A percentile compares a stretch with the other conserved stretches of the same genome.
phyloP scores from a whole-genome alignment of 2,888 invertebrate genomes.

The Laspeyria flexula region DNA sequence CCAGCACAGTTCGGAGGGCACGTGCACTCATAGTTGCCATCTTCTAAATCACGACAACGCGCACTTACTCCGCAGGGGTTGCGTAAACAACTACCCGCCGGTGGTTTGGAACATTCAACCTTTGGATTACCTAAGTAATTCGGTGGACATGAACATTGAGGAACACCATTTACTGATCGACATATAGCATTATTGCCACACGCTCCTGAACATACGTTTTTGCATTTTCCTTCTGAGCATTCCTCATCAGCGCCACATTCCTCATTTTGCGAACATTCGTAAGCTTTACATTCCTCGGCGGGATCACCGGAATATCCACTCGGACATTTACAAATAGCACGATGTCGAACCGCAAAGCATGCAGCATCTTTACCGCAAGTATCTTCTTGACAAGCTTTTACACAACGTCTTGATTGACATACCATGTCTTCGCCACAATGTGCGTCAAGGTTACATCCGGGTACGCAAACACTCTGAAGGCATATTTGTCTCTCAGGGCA shows the following conservation, averaged over 20 bases:
- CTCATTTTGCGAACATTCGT: constrained; percentile 91
- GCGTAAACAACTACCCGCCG: constrained; percentile 90
- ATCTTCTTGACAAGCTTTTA: constrained; percentile 88
- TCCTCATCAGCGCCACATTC: constrained; percentile 93
- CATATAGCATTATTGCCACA: constrained; percentile 95
- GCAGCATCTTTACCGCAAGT: constrained; percentile 93
- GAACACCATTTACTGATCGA: constrained; percentile 90
- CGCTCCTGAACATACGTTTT: constrained; percentile 92
- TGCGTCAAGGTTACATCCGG: constrained; percentile 92
- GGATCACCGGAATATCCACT: constrained; percentile 95
- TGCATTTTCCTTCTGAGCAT: constrained; percentile 90
- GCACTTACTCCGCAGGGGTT: constrained; percentile 95
- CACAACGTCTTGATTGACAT: constrained; percentile 89
- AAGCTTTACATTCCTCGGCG: constrained; percentile 89
- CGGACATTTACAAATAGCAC: constrained; percentile 94
- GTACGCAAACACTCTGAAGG: constrained; percentile 89
- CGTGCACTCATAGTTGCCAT: constrained; percentile 92
- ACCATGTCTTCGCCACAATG: constrained; percentile 93
- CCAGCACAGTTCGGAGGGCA: constrained; percentile 93
- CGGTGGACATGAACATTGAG: constrained; percentile 94
- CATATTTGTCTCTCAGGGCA: constrained; percentile 93
- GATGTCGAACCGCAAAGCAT: constrained; percentile 92
- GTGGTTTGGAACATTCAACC: constrained; percentile 90
- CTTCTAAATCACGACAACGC: constrained; percentile 91
- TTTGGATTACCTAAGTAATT: constrained; percentile 93